Base-by-base conservation (phyloP, 2,797 vertebrate genomes). In the Squalus acanthias region DNA sequence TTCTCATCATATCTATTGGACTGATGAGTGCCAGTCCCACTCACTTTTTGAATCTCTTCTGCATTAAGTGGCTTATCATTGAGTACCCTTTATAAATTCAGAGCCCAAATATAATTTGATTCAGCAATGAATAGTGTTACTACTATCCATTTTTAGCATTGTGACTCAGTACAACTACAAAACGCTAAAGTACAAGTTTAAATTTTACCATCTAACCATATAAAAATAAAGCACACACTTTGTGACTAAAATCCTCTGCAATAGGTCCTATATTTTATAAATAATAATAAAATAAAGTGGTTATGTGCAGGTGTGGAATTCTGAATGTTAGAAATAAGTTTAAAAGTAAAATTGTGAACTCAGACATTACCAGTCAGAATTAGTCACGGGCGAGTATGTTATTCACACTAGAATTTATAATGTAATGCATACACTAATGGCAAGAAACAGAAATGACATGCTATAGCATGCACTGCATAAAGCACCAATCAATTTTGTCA, bases 401-500 rank as follows among this genome's bases (percentile, higher is more conserved):
- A 69, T 29, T 46, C 39, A 72, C 46, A 53, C 65, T 15, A 15
- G 46, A 29, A 53, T 53, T 72, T 39, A 50, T 72, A 24, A 53
- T 72, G 10, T 69, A 95, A 33, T 50, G 69, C 93, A 95, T 95
- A 70, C 39, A 95, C 67, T 50, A 70, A 95, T 72, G 94, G 94
- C 3, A 24, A 57, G 50, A 95, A 95, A 95, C 67, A 72, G 39
- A 74, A 46, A 29, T 72, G 20, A 33, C 70, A 50, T 95, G 94
- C 50, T 72, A 26, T 6, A 33, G 70, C 70, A 72, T 72, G 70
- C 65, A 95, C 46, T 95, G 94, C 69, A 72, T 50, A 95, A 74
- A 95, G 93, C 67, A 57, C 91, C 69, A 72, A 95, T 95, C 39
- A 95, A 95, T 95, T 95, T 72, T 95, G 65, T 72, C 70, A 72